phyloP scores from a whole-genome alignment of 1,140 invertebrate genomes.

The Atta colombica region DNA sequence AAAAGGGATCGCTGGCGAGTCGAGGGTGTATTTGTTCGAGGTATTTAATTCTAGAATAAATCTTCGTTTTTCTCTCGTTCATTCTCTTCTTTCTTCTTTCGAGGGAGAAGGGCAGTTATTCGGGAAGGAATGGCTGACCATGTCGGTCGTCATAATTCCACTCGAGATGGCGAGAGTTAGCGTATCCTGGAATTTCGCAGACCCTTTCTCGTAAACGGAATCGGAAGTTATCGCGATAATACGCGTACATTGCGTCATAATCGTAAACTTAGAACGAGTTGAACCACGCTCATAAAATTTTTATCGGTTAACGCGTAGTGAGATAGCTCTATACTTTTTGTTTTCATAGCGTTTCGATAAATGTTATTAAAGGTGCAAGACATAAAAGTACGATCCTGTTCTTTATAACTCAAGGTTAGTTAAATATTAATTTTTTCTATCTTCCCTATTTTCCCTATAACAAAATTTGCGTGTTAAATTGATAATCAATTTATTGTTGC shows the following conservation, averaged over 20 bases:
- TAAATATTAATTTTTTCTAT: neutral
- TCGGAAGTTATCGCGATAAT: conserved; percentile 44
- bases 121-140: conserved; percentile 24
- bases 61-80: conserved; percentile 42
- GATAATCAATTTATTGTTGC: too few species aligned
- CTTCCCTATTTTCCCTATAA: neutral
- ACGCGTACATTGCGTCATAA: neutral
- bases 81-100: neutral
- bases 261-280: conserved; percentile 4
- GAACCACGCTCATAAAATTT: conserved; percentile 13
- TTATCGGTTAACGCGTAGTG: conserved; percentile 11
- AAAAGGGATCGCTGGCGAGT: conserved; percentile 26
- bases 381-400: neutral
- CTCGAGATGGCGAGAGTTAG: conserved; percentile 12
- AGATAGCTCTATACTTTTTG: neutral
- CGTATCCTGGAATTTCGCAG: conserved; percentile 36
- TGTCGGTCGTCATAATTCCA: conserved; percentile 7
- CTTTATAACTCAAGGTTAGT: neutral
- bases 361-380: neutral
- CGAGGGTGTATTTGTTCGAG: conserved; percentile 54
- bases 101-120: neutral
- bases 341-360: conserved; percentile 15
- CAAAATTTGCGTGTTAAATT: too few species aligned
- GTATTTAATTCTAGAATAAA: conserved; percentile 67
- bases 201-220: conserved; percentile 34